Percentiles rank a stretch among this genome's conserved stretches.
These are phyloP conservation scores for Asarcornis scutulata DNA, from an alignment of 2,113 vertebrate species.

Conservation along the genomic window DNA sequence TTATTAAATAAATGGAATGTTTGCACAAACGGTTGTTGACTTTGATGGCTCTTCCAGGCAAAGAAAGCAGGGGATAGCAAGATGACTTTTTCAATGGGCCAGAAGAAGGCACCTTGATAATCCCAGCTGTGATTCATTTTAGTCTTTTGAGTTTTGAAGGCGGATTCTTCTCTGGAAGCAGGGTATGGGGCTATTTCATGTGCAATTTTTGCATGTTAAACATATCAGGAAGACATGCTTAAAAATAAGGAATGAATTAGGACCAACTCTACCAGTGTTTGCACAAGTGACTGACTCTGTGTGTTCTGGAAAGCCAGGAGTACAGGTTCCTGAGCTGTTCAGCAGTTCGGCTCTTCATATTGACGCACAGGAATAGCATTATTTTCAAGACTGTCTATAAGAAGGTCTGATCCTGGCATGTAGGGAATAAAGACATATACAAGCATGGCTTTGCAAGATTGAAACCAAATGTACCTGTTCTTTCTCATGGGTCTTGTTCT, in stretches of 20 bases:
- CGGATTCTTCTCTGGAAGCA: neutral
- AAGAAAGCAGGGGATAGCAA: neutral
- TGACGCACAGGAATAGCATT: neutral
- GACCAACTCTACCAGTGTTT: neutral
- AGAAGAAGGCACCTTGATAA: neutral
- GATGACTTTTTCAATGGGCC: neutral
- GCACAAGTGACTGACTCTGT: neutral
- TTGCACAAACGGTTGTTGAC: slow-evolving; percentile 12
- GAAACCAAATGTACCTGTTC: neutral
- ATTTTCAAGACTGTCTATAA: neutral
- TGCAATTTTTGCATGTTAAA: neutral
- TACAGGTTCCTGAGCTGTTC: neutral
- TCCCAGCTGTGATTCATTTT: neutral
- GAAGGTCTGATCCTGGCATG: neutral
- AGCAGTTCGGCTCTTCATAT: neutral
- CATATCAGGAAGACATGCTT: neutral
- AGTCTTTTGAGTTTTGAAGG: neutral
- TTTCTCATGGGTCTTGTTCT: neutral
- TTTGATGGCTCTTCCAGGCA: neutral
- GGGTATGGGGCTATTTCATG: neutral
- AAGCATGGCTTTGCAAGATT: neutral
- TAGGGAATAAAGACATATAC: neutral
- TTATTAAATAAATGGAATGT: slow-evolving; percentile 22
- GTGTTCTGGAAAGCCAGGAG: neutral
- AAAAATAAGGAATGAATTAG: neutral